Percentiles rank a stretch among this genome's conserved stretches.
phyloP scores from a whole-genome alignment of 2,888 invertebrate genomes.

The Pyralis farinalis region DNA sequence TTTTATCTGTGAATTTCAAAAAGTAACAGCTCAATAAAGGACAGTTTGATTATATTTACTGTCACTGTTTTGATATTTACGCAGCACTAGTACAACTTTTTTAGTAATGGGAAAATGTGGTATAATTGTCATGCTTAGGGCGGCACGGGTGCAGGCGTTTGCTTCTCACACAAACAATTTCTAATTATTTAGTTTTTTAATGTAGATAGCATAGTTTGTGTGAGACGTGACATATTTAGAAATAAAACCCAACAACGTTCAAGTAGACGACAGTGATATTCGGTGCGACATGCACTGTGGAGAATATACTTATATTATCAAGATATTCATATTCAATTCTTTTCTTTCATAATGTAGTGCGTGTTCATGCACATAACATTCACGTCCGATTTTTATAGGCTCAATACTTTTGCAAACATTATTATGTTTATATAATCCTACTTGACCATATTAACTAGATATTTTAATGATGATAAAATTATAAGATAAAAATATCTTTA shows the following conservation, averaged over 20 bases:
- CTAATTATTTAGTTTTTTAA: conserved; percentile 13
- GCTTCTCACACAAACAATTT: conserved; percentile 50
- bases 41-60: too few species aligned
- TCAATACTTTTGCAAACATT: not conserved
- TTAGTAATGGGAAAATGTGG: conserved; percentile 34
- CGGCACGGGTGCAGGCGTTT: conserved; percentile 74
- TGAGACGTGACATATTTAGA: conserved; percentile 44
- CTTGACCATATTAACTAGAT: too few species aligned
- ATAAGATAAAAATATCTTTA: not conserved
- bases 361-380: conserved; percentile 55
- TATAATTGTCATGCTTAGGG: conserved; percentile 67
- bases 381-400: conserved; percentile 17
- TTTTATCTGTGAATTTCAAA: too few species aligned
- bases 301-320: conserved; percentile 31
- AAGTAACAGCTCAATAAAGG: too few species aligned
- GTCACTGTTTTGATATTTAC: too few species aligned
- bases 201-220: conserved; percentile 36
- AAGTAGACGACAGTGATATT: conserved; percentile 61
- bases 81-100: not conserved
- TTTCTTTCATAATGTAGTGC: conserved; percentile 29
- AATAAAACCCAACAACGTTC: conserved; percentile 52
- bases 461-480: too few species aligned
- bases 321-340: conserved; percentile 14
- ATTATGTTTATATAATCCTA: too few species aligned
- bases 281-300: conserved; percentile 76